Percentiles rank a stretch among this genome's conserved stretches.
phyloP scores from a whole-genome alignment of 2,113 vertebrate genomes.

The Uria aalge region DNA sequence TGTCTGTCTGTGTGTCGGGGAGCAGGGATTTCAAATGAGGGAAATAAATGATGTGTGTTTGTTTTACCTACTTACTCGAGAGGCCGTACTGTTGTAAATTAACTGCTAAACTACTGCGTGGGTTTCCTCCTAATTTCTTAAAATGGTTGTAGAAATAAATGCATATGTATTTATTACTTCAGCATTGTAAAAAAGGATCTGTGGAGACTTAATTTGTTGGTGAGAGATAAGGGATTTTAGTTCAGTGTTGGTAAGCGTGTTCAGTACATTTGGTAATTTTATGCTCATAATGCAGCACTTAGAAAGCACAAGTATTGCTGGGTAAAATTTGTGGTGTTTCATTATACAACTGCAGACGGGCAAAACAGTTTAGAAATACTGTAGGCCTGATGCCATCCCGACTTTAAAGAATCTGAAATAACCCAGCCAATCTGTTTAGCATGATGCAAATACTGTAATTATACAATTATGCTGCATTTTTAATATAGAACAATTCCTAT shows the following conservation, averaged over 20 bases:
- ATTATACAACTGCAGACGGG: constrained; percentile 51
- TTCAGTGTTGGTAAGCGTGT: constrained; percentile 49
- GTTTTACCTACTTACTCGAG: constrained; percentile 56
- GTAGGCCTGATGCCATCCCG: constrained; percentile 51
- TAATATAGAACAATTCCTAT: constrained; percentile 65
- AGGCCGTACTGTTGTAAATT: constrained; percentile 57
- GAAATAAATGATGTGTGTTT: constrained; percentile 64
- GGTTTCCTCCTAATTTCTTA: constrained; percentile 58
- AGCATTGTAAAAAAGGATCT: constrained; percentile 46
- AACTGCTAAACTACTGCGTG: constrained; percentile 54
- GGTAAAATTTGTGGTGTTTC: constrained; percentile 65
- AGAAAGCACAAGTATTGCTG: constrained; percentile 57
- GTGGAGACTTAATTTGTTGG: constrained; percentile 61
- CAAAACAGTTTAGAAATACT: constrained; percentile 50
- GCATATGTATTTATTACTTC: constrained; percentile 50
- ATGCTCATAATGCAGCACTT: constrained; percentile 63
- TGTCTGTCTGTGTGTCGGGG: constrained; percentile 50
- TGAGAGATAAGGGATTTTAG: constrained; percentile 43
- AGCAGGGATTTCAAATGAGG: constrained; percentile 59
- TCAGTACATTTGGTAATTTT: constrained; percentile 46
- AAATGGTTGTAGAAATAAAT: constrained; percentile 52
- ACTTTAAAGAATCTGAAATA: constrained; percentile 67
- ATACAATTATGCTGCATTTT: constrained; percentile 66
- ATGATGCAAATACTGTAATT: constrained; percentile 62
- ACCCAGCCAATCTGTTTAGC: constrained; percentile 63